Percentiles rank a stretch among this genome's conserved stretches.
phyloP scores from a whole-genome alignment of 2,888 invertebrate genomes.

The Pecten maximus region DNA sequence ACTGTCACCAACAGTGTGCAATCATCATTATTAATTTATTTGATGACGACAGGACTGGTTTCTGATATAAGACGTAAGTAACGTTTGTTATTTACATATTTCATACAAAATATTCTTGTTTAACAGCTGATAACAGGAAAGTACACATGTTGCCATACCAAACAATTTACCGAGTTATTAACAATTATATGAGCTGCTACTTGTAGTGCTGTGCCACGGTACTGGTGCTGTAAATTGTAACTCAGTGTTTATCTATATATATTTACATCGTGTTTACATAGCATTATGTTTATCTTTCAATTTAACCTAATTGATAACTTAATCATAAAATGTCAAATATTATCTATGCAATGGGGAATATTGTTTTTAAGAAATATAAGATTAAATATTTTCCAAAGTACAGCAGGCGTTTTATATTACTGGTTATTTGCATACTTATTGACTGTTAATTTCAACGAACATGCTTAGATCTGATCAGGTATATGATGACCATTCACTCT shows the following conservation, averaged over 20 bases:
- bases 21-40: neutral
- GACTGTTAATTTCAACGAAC: too few relatives aligned
- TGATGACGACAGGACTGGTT: neutral
- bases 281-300: neutral
- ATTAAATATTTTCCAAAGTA: too few relatives aligned
- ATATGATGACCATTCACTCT: too few relatives aligned
- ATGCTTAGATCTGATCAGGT: too few relatives aligned
- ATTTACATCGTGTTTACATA: neutral
- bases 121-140: neutral
- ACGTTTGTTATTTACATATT: neutral
- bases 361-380: too few relatives aligned
- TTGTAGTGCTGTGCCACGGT: too few relatives aligned
- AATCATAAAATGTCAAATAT: too few relatives aligned
- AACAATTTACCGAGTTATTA: too few relatives aligned
- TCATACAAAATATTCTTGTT: constrained; percentile 22
- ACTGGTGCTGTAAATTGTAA: neutral
- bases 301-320: neutral
- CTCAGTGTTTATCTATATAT: too few relatives aligned
- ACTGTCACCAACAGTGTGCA: neutral
- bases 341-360: too few relatives aligned
- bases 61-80: neutral
- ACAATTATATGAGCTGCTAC: neutral
- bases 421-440: too few relatives aligned
- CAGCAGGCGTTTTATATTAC: too few relatives aligned
- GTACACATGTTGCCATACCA: constrained; percentile 7